A percentile compares a stretch with the other conserved stretches of the same genome.
Evolutionary conservation across 1,140 invertebrate genomes (phyloP).

Genomic region (Drosophila subobscura): DNA sequence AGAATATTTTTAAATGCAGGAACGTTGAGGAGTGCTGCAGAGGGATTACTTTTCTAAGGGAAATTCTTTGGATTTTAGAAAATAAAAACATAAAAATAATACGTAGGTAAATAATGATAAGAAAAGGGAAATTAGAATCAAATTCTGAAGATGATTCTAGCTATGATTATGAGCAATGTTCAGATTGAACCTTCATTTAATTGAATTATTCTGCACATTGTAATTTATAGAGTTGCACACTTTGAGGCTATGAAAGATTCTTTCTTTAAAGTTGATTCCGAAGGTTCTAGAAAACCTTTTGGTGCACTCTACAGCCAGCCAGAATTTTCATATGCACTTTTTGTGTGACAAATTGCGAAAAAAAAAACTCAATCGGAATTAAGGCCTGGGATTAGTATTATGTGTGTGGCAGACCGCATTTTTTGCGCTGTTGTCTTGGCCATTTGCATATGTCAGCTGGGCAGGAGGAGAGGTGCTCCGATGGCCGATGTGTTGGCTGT

Average conservation of each 20-base stretch:
- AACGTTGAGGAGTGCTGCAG: neutral
- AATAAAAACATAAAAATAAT: no score
- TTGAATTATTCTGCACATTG: neutral
- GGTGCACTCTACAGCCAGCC: no score
- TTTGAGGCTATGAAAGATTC: no score
- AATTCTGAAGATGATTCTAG: neutral
- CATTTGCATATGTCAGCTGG: conserved; percentile 78
- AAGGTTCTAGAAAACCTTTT: neutral
- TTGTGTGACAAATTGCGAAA: conserved; percentile 31
- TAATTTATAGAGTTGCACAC: no score
- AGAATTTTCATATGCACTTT: no score
- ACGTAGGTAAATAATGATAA: no score
- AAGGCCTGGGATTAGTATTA: conserved; percentile 26
- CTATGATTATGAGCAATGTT: neutral
- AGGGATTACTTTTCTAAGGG: neutral
- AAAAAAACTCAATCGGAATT: conserved; percentile 27
- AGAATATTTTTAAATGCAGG: conserved; percentile 4
- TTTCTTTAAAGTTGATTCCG: no score
- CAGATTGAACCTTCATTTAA: neutral
- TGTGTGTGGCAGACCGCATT: conserved; percentile 5
- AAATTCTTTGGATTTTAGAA: neutral
- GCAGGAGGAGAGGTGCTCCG: conserved; percentile 32
- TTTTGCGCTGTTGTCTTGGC: conserved; percentile 40
- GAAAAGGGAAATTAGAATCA: no score
- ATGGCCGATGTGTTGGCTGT: conserved; percentile 19